Evolutionary conservation across 2,888 invertebrate species (phyloP).

Genomic region (Lissonota sp.): DNA sequence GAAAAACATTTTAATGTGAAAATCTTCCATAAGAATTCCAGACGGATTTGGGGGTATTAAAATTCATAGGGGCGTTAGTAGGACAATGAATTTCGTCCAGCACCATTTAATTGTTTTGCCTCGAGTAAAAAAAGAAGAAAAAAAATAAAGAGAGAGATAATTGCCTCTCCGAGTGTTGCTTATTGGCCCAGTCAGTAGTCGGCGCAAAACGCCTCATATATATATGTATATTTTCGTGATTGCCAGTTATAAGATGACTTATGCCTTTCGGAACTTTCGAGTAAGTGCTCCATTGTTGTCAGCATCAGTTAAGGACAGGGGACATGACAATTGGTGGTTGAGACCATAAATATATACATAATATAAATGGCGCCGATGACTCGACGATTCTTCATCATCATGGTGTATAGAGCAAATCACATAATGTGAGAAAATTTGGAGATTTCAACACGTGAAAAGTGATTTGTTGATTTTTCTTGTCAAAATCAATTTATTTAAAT

Average conservation of each 20-base stretch:
- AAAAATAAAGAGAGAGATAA: too few relatives aligned
- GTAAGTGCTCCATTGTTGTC: slow-evolving; percentile 80
- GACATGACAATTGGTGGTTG: slow-evolving; percentile 67
- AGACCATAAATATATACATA: slow-evolving; percentile 46
- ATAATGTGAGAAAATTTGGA: too few relatives aligned
- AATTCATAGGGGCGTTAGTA: slow-evolving; percentile 59
- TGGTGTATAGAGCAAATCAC: not conserved
- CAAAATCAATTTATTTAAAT: too few relatives aligned
- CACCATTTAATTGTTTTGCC: slow-evolving; percentile 78
- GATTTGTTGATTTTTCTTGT: too few relatives aligned
- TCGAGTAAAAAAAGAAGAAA: slow-evolving; percentile 74
- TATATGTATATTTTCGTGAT: slow-evolving; percentile 62
- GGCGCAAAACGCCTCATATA: too few relatives aligned
- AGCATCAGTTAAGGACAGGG: slow-evolving; percentile 46
- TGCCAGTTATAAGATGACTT: slow-evolving; percentile 77
- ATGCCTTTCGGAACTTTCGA: slow-evolving; percentile 71
- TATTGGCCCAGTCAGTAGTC: too few relatives aligned
- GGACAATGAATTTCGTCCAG: slow-evolving; percentile 36
- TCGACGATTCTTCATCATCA: slow-evolving; percentile 71
- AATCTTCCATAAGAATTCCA: too few relatives aligned
- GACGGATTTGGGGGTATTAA: not conserved
- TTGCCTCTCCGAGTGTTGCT: too few relatives aligned
- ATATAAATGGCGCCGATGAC: slow-evolving; percentile 71
- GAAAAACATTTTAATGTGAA: too few relatives aligned
- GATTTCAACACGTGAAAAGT: too few relatives aligned